Evolutionary conservation across 2,888 invertebrate species (phyloP).

Genomic region (Acronicta aceris): DNA sequence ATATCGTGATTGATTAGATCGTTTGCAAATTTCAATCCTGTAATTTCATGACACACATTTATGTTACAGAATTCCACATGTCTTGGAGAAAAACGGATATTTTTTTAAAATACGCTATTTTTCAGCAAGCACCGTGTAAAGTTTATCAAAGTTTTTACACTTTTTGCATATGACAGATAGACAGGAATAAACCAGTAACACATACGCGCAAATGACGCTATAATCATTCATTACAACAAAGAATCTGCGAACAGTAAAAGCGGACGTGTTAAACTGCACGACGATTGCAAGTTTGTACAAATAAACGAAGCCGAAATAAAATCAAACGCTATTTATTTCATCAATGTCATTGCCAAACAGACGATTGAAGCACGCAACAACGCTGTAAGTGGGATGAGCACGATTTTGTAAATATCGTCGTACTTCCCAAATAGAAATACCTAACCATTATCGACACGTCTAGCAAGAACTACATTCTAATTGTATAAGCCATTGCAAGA

Average conservation of each 20-base stretch:
- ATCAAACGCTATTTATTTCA: constrained; percentile 51
- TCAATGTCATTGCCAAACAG: constrained; percentile 59
- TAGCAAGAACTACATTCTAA: constrained; percentile 40
- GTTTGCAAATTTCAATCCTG: too few relatives aligned
- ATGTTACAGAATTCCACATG: too few relatives aligned
- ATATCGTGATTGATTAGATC: too few relatives aligned
- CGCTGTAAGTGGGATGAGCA: constrained; percentile 40
- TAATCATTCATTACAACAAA: constrained; percentile 32
- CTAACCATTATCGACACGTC: constrained; percentile 31
- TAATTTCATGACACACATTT: too few relatives aligned
- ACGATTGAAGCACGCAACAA: constrained; percentile 42
- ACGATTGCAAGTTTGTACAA: constrained; percentile 48
- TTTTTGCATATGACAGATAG: constrained; percentile 15
- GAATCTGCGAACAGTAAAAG: constrained; percentile 38
- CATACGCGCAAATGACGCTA: constrained; percentile 26
- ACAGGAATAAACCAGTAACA: background rate
- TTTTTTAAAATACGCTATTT: background rate
- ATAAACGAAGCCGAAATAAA: constrained; percentile 55
- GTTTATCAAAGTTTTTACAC: constrained; percentile 4
- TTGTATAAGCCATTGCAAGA: constrained; percentile 37
- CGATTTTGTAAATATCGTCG: constrained; percentile 31
- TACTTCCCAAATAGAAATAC: constrained; percentile 29
- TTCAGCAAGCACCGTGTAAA: background rate
- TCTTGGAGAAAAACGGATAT: too few relatives aligned
- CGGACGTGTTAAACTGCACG: constrained; percentile 32